Evolutionary conservation across 2,888 invertebrate genomes (phyloP).

Genomic region (Leptinotarsa juncta): DNA sequence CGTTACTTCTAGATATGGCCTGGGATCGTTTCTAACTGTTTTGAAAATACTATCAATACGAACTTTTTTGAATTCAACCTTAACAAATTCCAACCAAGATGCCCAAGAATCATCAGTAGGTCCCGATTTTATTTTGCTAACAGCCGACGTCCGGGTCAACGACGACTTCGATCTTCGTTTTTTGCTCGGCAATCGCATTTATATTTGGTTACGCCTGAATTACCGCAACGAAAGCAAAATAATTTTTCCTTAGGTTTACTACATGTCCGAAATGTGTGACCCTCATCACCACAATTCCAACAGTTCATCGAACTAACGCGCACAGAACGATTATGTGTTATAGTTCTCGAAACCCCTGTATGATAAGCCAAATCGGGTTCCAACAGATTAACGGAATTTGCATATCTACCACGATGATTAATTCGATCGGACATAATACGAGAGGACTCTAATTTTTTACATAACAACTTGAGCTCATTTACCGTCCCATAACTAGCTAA

Average conservation of each 20-base stretch:
- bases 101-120: slow-evolving; percentile 28
- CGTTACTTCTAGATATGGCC: slow-evolving; percentile 31
- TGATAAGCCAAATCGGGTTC: slow-evolving; percentile 9
- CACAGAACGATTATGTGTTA: not conserved
- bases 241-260: not conserved
- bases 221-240: slow-evolving; percentile 33
- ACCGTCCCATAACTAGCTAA: not conserved
- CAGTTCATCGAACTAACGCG: not conserved
- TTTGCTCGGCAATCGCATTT: slow-evolving; percentile 14
- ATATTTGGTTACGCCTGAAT: slow-evolving; percentile 29
- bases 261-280: not conserved
- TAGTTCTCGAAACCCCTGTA: not conserved
- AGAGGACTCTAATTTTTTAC: slow-evolving; percentile 3
- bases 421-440: slow-evolving; percentile 1
- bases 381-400: not conserved
- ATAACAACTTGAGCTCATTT: not conserved
- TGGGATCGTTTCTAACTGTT: slow-evolving; percentile 15
- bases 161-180: slow-evolving; percentile 21
- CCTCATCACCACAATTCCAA: slow-evolving; percentile 4
- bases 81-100: slow-evolving; percentile 32
- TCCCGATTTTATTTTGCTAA: slow-evolving; percentile 3
- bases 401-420: not conserved
- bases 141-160: slow-evolving; percentile 20
- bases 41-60: slow-evolving; percentile 25
- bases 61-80: slow-evolving; percentile 14